These are phyloP conservation scores for Coptodon rendalli DNA, from an alignment of 2,113 vertebrate genomes.

Conservation along the genomic window DNA sequence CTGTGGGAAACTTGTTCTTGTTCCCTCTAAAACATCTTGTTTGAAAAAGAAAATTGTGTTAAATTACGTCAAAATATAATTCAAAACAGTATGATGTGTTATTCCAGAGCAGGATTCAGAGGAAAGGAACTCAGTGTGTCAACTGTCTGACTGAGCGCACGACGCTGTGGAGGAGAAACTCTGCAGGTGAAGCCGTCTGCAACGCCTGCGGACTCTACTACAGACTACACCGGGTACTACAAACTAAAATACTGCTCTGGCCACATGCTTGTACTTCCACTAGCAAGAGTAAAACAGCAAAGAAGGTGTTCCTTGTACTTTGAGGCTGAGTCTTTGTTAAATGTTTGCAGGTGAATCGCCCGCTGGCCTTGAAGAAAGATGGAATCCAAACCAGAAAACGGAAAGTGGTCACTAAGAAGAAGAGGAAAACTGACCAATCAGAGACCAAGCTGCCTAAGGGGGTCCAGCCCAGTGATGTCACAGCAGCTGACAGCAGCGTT, in stretches of 20 bases:
- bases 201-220: conserved; percentile 86
- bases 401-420: conserved; percentile 72
- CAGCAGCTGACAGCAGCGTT: not conserved
- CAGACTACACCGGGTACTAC: conserved; percentile 78
- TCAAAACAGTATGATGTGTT: fast-evolving
- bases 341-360: conserved; percentile 74
- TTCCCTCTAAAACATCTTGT: not conserved
- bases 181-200: conserved; percentile 76
- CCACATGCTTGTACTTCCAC: not conserved
- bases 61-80: fast-evolving
- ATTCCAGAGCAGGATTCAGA: conserved; percentile 71
- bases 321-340: not conserved
- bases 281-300: not conserved
- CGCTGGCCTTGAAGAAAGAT: conserved; percentile 70
- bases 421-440: conserved; percentile 25
- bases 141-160: conserved; percentile 82
- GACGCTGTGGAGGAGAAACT: conserved; percentile 80
- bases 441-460: conserved; percentile 9
- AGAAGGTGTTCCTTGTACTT: not conserved
- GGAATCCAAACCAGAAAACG: conserved; percentile 72
- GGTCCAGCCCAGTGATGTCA: not conserved
- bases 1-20: not conserved
- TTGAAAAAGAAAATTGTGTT: not conserved
- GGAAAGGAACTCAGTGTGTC: conserved; percentile 75
- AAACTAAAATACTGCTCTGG: not conserved